Evolutionary conservation across 2,888 invertebrate genomes (phyloP), one percentile per base, ranked within the genome.

Genomic region (Sclerodermus sp.): DNA sequence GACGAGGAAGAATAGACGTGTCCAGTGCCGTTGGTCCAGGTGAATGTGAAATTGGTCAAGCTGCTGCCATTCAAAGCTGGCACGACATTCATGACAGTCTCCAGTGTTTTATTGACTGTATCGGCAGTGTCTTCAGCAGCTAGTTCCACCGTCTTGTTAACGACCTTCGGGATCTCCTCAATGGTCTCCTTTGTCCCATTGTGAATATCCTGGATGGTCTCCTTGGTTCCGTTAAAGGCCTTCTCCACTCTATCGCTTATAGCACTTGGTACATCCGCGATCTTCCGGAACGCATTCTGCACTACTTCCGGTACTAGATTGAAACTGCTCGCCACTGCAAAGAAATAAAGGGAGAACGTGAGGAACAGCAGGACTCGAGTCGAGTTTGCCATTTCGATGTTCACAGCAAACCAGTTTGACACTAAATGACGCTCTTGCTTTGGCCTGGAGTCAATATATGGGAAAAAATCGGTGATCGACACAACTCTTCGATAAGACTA

Each of bases 21-120:
- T 13, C 34, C 34, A 12, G 34, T 8, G 29, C 16, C 29, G 30
- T 38, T 37, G 1, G 31, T n/a, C 6, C 32, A 14, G 1, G 53
- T 45, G 14, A 46, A 64, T 2, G 52, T 52, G 18, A 54, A 64
- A 17, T 56, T 36, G 1, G 40, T n/a, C 16, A 59, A 15, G 34
- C 34, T 12, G 13, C n/a, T n/a, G 10, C 34, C 34, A 34, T 34
- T 34, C 12, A 34, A 13, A 12, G 10, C 3, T 13, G 34, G 34
- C 13, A 34, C 13, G 12, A n/a, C 12, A 12, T 4, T 13, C n/a
- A 8, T 34, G 4, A 34, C 34, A 13, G 34, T 12, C 4, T 34
- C 34, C 12, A 34, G 12, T 4, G 34, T 34, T 13, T 34, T 34
- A 13, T 34, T 34, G 4, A 34, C 34, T 8, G 34, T 8, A 34